Evolutionary conservation across 2,797 vertebrate species (phyloP).

Genomic region (Epinephelus awoara): DNA sequence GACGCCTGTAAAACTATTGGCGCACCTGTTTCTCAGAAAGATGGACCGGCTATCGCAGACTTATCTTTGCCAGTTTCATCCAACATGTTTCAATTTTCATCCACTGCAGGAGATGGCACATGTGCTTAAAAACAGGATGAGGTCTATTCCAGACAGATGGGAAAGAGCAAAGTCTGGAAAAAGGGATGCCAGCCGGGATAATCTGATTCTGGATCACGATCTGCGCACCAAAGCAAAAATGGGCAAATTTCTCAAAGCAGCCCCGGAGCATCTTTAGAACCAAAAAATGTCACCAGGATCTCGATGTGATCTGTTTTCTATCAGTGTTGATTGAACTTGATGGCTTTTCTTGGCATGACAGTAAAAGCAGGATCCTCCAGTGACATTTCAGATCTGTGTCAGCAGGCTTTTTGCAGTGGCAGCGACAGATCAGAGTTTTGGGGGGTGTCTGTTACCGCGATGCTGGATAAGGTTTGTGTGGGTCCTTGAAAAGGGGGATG

Average conservation of each 20-base stretch:
- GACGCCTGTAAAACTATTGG: conserved; percentile 52
- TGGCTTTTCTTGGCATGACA: conserved; percentile 60
- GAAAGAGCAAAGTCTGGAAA: conserved; percentile 57
- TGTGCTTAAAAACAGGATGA: conserved; percentile 42
- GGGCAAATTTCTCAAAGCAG: conserved; percentile 51
- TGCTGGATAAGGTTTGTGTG: neutral
- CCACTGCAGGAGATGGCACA: conserved; percentile 54
- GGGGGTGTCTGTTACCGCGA: neutral
- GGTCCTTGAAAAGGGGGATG: neutral
- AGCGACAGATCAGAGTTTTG: conserved; percentile 26
- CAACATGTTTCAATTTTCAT: conserved; percentile 59
- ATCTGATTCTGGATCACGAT: conserved; percentile 65
- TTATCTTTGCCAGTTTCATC: conserved; percentile 41
- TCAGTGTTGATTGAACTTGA: conserved; percentile 65
- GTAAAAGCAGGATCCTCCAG: conserved; percentile 43
- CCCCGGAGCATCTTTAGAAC: conserved; percentile 40
- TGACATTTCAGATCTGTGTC: conserved; percentile 46
- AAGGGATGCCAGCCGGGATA: conserved; percentile 57
- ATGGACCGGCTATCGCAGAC: conserved; percentile 36
- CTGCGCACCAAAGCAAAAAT: conserved; percentile 46
- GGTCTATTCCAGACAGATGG: conserved; percentile 58
- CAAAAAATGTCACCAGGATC: conserved; percentile 51
- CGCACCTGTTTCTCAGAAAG: conserved; percentile 72
- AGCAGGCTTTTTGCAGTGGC: conserved; percentile 22
- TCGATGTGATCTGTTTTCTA: conserved; percentile 69